Evolutionary conservation across 2,113 vertebrate genomes (phyloP).

Genomic region (Forbesichthys agassizii): DNA sequence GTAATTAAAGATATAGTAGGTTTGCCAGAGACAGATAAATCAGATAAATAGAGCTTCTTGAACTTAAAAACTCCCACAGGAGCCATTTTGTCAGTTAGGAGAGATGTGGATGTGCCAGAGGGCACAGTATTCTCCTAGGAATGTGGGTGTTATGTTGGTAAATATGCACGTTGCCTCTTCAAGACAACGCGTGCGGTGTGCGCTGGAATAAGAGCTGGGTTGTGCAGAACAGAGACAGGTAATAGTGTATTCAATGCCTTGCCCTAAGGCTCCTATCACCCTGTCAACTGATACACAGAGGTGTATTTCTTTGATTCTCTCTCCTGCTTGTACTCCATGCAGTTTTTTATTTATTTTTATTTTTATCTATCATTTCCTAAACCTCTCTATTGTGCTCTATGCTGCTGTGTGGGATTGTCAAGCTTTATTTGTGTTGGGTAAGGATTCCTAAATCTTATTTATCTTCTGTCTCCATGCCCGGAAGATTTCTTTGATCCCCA

Average conservation of each 20-base stretch:
- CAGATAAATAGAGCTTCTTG: too few species aligned
- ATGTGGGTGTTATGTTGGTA: background rate
- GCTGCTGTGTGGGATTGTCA: background rate
- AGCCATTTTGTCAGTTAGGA: too few species aligned
- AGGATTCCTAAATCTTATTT: slow-evolving; percentile 29
- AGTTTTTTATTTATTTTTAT: slow-evolving; percentile 1
- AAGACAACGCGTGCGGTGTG: too few species aligned
- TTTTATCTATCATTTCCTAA: background rate
- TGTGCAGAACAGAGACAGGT: background rate
- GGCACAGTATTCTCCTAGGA: background rate
- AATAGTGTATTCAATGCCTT: background rate
- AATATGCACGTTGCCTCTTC: too few species aligned
- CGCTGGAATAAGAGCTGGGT: too few species aligned
- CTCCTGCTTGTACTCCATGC: background rate
- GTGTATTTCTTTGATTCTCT: slow-evolving; percentile 1
- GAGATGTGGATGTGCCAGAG: too few species aligned
- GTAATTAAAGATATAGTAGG: too few species aligned
- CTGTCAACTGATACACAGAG: background rate
- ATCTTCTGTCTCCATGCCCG: slow-evolving; percentile 27
- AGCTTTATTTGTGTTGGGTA: slow-evolving; percentile 31
- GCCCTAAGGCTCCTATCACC: background rate
- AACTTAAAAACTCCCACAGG: too few species aligned
- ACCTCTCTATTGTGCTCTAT: background rate
- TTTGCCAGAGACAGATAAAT: too few species aligned
- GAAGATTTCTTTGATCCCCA: slow-evolving; percentile 21